Conservation (phyloP, 2,113 vertebrate genomes). For the Albula glossodonta region DNA sequence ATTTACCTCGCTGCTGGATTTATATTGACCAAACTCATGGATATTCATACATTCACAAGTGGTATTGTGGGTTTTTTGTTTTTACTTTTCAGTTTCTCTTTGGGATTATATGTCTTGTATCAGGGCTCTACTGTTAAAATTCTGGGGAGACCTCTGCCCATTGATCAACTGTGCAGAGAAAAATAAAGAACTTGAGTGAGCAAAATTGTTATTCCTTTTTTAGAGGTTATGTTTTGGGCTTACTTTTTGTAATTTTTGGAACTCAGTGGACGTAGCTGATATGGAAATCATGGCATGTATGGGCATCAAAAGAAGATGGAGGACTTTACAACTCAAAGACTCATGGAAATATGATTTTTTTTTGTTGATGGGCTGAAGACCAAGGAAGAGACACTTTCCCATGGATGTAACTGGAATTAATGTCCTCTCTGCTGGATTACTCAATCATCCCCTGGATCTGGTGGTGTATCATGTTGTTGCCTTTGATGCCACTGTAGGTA, state of each 20-base stretch:
- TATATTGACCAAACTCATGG: slow-evolving; percentile 8
- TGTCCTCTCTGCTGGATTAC: slow-evolving; percentile 19
- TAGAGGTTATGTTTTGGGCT: slow-evolving; percentile 1
- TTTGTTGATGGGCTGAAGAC: slow-evolving; percentile 18
- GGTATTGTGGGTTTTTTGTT: neutral
- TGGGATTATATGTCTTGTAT: slow-evolving; percentile 24
- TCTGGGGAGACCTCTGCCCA: slow-evolving; percentile 20
- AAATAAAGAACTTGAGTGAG: neutral
- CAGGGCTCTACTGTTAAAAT: slow-evolving; percentile 23
- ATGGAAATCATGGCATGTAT: neutral
- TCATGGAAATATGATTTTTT: slow-evolving; percentile 17
- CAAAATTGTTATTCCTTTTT: neutral
- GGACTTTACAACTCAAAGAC: slow-evolving; percentile 20
- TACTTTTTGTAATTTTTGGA: neutral
- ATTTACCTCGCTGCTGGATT: slow-evolving; percentile 20
- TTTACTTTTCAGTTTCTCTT: slow-evolving; percentile 17
- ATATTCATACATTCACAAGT: neutral
- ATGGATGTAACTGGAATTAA: slow-evolving; percentile 23
- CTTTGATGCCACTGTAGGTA: neutral
- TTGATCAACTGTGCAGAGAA: slow-evolving; percentile 8
- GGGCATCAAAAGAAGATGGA: slow-evolving; percentile 18
- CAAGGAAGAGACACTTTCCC: slow-evolving; percentile 1
- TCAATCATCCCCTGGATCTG: slow-evolving; percentile 9
- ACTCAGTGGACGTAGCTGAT: neutral
- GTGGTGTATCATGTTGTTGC: neutral